These are phyloP conservation scores for Stictocephala bisonia DNA, from an alignment of 2,888 invertebrate species.

Conservation along the genomic window DNA sequence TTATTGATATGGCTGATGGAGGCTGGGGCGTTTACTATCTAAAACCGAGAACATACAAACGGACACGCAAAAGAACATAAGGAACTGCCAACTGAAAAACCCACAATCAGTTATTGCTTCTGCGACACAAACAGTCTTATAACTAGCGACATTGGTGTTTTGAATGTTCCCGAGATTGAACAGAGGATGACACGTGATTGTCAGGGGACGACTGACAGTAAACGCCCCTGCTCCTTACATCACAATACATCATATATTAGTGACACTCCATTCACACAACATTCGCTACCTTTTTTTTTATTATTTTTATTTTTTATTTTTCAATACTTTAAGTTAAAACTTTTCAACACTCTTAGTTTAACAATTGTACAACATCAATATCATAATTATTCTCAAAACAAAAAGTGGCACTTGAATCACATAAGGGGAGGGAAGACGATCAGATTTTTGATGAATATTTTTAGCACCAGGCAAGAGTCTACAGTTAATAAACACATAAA, in stretches of 20 bases:
- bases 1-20: conserved; percentile 37
- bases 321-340: conserved; percentile 46
- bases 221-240: conserved; percentile 58
- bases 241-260: conserved; percentile 59
- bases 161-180: not conserved
- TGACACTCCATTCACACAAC: conserved; percentile 41
- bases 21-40: conserved; percentile 25
- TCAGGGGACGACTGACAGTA: conserved; percentile 5
- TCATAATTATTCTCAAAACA: conserved; percentile 70
- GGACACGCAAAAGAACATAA: conserved; percentile 16
- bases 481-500: not conserved
- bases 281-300: conserved; percentile 60
- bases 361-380: conserved; percentile 48
- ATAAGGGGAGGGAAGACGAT: conserved; percentile 58
- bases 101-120: conserved; percentile 31
- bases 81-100: not conserved
- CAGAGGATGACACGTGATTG: too few species aligned
- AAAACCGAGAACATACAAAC: conserved; percentile 30
- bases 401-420: conserved; percentile 84
- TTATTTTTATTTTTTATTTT: conserved; percentile 62
- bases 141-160: conserved; percentile 34
- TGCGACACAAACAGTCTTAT: conserved; percentile 28
- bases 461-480: conserved; percentile 33
- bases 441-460: conserved; percentile 30
- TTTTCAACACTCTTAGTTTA: conserved; percentile 47